Evolutionary conservation across 2,113 vertebrate species (phyloP), one percentile per base, ranked within the genome.

Genomic region (Aegithalos caudatus): DNA sequence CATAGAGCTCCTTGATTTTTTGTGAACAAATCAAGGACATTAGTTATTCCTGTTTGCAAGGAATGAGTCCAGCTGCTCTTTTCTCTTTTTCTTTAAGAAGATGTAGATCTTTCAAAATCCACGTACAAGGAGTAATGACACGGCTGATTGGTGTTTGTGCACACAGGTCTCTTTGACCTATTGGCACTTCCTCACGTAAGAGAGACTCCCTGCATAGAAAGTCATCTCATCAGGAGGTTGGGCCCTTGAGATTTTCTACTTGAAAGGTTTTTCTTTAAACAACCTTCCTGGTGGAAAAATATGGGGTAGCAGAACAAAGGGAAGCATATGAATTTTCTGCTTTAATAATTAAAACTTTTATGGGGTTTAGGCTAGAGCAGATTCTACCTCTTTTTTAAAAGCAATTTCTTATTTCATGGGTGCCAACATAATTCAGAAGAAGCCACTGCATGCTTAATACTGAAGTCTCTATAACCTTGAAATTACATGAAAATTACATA

Each of bases 111-210:
- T 88, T 90, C 53, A 60, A 87, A 90, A 69, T 51, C 51, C 64
- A 31, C 2, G 7, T 76, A 72, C 74, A 95, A 76, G 73, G n/a
- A 90, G 66, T 45, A 92, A 94, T 73, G 66, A 89, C 86, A 91
- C 1, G 31, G 86, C 28, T 74, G 86, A 37, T 6, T 79, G 81
- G 61, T 79, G 53, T 62, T 89, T 14, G 4, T 47, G 40, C 65
- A 69, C 70, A 58, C 16, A 91, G 94, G 95, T 95, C 93, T 96
- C 81, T 61, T 61, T 96, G 91, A 94, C 94, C 89, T 82, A 78
- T 28, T 87, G 84, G 87, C 78, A 95, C 50, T 84, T 94, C 81
- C 84, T 87, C 77, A 92, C 10, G 0, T 79, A 71, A 88, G 76
- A 93, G 91, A 86, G 70, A 57, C 84, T 95, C 77, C 81, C 61